Base-by-base conservation (phyloP, 2,113 vertebrate genomes). In the Solea solea region DNA sequence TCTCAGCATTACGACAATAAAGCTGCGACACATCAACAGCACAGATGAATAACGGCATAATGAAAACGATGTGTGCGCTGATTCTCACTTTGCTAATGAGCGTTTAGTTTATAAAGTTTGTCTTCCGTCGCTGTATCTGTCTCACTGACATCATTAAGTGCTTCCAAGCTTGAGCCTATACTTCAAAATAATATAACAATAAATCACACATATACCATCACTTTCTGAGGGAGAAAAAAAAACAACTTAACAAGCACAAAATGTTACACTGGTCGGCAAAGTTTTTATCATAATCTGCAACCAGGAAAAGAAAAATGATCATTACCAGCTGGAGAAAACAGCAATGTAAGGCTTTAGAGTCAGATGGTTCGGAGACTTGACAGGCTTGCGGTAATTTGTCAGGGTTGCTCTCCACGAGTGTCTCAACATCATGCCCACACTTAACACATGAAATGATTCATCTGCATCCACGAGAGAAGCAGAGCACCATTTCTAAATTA, bases 381-480 rank as follows among this genome's bases (percentile, higher is more conserved):
- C 71, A 78, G 70, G 80, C 67, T 66, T 46, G 58, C 51, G 74
- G 78, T 78, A 69, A 80, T 91, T 83, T 85, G 72, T 89, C 89
- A 52, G 83, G 82, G 78, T 85, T 73, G 68, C 74, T 80, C 80
- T 87, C 73, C 68, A 65, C 55, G 75, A 80, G 74, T 21, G 10
- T 82, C 76, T 68, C 69, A 40, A 62, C 81, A 55, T 73, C 10
- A 42, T 76, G 69, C 56, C 69, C 16, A 10, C 66, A 67, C 70
- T 82, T 75, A 63, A 75, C 39, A 76, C 82, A 81, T 79, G 78
- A 88, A 81, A 86, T 87, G 79, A 88, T 90, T 91, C 81, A 91
- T 91, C 81, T 91, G 84, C 85, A 89, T 90, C 86, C 80, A 79
- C 68, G 70, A 81, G 72, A 84, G 60, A 83, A 76, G 76, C 72